Percentiles rank a stretch among this genome's conserved stretches.
Evolutionary conservation across 2,797 vertebrate species (phyloP).

Genomic region (Alcedo atthis): DNA sequence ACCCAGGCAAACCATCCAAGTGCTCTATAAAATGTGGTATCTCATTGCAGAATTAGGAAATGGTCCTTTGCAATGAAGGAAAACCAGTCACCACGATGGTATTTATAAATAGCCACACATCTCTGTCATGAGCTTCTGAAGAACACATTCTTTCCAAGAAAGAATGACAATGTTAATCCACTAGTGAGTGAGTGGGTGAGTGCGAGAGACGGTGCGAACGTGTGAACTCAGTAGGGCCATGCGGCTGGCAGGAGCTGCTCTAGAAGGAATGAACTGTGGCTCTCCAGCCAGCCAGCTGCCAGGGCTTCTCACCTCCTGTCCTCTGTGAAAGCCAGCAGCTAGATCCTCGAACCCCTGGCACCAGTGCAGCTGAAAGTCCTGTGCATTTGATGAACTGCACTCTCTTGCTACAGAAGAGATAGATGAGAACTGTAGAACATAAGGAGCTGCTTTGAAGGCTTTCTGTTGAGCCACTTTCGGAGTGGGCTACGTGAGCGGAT

Average conservation of each 20-base stretch:
- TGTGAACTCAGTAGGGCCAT: fast-evolving
- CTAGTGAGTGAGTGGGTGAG: neutral
- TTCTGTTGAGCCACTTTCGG: neutral
- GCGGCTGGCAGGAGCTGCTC: neutral
- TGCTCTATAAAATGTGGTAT: neutral
- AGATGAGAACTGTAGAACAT: neutral
- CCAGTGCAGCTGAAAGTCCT: fast-evolving
- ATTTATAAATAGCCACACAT: neutral
- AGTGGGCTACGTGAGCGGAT: neutral
- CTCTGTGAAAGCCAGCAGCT: neutral
- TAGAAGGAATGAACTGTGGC: neutral
- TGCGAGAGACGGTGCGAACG: fast-evolving
- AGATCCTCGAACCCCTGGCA: neutral
- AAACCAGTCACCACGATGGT: neutral
- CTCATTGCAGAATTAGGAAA: neutral
- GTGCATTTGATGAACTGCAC: neutral
- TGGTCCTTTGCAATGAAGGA: neutral
- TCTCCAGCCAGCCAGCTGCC: neutral
- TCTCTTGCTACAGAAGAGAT: neutral
- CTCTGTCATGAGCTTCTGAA: neutral
- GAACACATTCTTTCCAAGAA: neutral
- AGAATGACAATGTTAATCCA: neutral
- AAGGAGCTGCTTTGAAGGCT: neutral
- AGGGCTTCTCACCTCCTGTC: neutral
- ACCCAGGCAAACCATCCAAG: neutral